Evolutionary conservation across 1,140 invertebrate genomes (phyloP).

Genomic region (Heliconius melpomene): DNA sequence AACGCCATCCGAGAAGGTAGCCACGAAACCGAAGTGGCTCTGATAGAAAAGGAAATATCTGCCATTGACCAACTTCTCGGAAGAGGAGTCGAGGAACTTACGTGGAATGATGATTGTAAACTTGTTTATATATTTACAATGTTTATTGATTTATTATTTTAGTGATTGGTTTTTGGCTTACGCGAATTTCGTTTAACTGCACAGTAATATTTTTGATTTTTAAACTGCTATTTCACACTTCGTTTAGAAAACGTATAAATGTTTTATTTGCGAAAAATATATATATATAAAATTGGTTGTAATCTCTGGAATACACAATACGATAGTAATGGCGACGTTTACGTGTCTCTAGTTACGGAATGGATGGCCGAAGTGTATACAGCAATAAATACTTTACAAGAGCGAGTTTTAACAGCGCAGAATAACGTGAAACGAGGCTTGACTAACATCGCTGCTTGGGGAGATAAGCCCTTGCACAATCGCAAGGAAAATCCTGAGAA

Average conservation of each 20-base stretch:
- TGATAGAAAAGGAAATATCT: conserved; percentile 85
- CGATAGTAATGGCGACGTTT: background rate
- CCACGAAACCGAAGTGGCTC: conserved; percentile 84
- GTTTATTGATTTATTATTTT: too few species aligned
- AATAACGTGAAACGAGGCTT: conserved; percentile 83
- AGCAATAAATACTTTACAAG: conserved; percentile 81
- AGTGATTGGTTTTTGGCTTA: too few species aligned
- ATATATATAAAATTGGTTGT: too few species aligned
- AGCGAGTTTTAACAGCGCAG: conserved; percentile 85
- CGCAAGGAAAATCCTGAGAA: conserved; percentile 70
- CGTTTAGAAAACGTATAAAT: too few species aligned
- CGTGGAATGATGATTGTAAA: conserved; percentile 87
- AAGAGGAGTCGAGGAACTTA: conserved; percentile 83
- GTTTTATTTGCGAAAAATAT: too few species aligned
- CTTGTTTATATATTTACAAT: conserved; percentile 23
- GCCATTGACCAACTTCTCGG: conserved; percentile 84
- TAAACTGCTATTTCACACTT: too few species aligned
- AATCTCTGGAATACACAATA: too few species aligned
- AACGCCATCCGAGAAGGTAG: conserved; percentile 86
- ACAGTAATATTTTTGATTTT: too few species aligned
- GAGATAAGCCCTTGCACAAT: conserved; percentile 85
- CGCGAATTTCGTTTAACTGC: too few species aligned
- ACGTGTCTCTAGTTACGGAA: conserved; percentile 58
- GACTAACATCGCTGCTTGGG: conserved; percentile 85
- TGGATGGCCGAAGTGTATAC: conserved; percentile 77